Evolutionary conservation across 2,888 invertebrate genomes (phyloP).

Genomic region (Perithous albicinctus): DNA sequence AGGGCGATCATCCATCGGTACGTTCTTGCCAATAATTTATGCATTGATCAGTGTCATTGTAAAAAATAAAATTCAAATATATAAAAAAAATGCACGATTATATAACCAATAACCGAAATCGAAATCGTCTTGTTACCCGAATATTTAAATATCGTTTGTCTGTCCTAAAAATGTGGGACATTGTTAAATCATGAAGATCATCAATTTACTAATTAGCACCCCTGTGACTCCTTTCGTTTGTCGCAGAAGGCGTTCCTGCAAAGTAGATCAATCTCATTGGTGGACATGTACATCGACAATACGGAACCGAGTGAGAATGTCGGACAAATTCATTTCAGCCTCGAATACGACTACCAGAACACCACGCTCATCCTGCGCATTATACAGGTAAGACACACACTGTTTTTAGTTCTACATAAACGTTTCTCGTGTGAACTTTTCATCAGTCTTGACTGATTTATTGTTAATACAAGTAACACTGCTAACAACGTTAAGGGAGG

Average conservation of each 20-base stretch:
- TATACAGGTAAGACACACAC: conserved; percentile 89
- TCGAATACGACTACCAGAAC: conserved; percentile 97
- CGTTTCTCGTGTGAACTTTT: too few relatives aligned
- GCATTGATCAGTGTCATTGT: background rate
- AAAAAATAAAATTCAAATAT: background rate
- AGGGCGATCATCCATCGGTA: conserved; percentile 92
- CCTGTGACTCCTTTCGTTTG: conserved; percentile 67
- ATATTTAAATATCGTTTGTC: conserved; percentile 49
- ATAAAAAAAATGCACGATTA: background rate
- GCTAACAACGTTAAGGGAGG: too few relatives aligned
- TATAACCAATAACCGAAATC: too few relatives aligned
- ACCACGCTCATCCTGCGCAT: conserved; percentile 96
- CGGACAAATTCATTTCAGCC: conserved; percentile 96
- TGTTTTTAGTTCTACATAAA: too few relatives aligned
- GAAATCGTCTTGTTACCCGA: background rate
- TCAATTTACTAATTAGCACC: conserved; percentile 61
- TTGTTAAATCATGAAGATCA: conserved; percentile 52
- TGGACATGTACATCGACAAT: conserved; percentile 98
- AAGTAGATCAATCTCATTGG: conserved; percentile 95
- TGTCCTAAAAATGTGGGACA: conserved; percentile 55
- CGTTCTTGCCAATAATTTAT: conserved; percentile 78
- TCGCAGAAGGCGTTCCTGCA: conserved; percentile 91
- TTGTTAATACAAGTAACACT: too few relatives aligned
- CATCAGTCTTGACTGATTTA: too few relatives aligned
- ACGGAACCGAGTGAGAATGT: conserved; percentile 97